Evolutionary conservation across 2,888 invertebrate genomes (phyloP).

Genomic region (Artemia sinica): DNA sequence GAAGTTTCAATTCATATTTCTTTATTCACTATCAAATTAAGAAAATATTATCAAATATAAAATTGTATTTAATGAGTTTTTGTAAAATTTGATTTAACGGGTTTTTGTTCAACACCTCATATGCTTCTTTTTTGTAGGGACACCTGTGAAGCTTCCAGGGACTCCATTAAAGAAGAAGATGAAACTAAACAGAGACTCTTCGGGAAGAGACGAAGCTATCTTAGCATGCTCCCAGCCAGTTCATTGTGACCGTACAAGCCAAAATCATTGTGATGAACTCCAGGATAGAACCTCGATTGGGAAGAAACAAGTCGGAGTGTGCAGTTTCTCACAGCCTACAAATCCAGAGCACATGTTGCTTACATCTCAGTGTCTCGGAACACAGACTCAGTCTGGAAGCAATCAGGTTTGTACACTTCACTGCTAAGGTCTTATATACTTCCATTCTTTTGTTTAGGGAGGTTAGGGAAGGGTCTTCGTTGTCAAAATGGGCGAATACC

Average conservation of each 20-base stretch:
- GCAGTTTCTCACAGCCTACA: conserved; percentile 73
- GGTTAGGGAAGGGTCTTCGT: too few species aligned
- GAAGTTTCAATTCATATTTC: too few species aligned
- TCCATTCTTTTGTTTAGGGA: too few species aligned
- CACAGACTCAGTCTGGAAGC: conserved; percentile 33
- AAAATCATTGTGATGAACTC: neutral
- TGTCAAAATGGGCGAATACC: too few species aligned
- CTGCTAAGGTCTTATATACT: too few species aligned
- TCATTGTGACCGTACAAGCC: conserved; percentile 17
- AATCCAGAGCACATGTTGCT: conserved; percentile 62
- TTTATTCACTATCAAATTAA: too few species aligned
- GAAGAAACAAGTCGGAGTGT: conserved; percentile 26
- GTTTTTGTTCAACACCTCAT: too few species aligned
- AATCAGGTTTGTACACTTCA: conserved; percentile 15
- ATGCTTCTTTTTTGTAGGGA: neutral
- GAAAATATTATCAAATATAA: too few species aligned
- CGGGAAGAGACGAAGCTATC: conserved; percentile 23
- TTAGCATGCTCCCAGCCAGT: conserved; percentile 28
- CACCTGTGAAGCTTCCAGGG: conserved; percentile 5
- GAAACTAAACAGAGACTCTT: neutral
- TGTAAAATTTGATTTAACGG: too few species aligned
- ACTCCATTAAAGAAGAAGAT: conserved; percentile 11
- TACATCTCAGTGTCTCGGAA: conserved; percentile 46
- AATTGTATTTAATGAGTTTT: too few species aligned
- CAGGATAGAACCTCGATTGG: neutral